Conservation (phyloP, 2,888 invertebrate species). For the Chrysolina oricalcia region DNA sequence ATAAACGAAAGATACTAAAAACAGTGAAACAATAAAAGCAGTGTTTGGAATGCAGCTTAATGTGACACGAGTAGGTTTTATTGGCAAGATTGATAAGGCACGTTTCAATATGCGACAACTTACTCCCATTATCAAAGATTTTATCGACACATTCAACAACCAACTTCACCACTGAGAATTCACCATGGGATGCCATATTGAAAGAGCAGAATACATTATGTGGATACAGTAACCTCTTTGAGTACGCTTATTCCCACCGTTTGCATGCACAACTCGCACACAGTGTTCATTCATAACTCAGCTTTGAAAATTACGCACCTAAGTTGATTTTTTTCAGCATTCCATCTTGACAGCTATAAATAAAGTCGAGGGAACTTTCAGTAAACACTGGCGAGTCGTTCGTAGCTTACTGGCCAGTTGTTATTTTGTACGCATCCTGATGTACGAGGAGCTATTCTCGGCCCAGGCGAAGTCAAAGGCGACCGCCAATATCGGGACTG, state of each 20-base stretch:
- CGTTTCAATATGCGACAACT: no score
- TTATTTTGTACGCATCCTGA: slow-evolving; percentile 53
- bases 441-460: slow-evolving; percentile 59
- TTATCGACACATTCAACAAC: no score
- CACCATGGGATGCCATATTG: neutral
- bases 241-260: neutral
- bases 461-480: slow-evolving; percentile 47
- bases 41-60: no score
- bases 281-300: slow-evolving; percentile 8
- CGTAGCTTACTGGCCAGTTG: slow-evolving; percentile 53
- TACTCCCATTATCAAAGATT: no score
- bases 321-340: slow-evolving; percentile 54
- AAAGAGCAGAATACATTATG: neutral
- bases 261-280: neutral
- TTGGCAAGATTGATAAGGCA: no score
- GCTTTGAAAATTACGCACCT: slow-evolving; percentile 53
- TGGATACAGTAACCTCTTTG: neutral
- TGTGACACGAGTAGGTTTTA: no score
- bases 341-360: slow-evolving; percentile 60
- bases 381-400: slow-evolving; percentile 60
- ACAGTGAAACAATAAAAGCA: no score
- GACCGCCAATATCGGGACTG: slow-evolving; percentile 46
- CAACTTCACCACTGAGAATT: neutral
- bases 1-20: no score
- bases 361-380: slow-evolving; percentile 60